Evolutionary conservation across 2,888 invertebrate species (phyloP), one percentile per base, ranked within the genome.

Genomic region (Pardosa pseudoannulata): DNA sequence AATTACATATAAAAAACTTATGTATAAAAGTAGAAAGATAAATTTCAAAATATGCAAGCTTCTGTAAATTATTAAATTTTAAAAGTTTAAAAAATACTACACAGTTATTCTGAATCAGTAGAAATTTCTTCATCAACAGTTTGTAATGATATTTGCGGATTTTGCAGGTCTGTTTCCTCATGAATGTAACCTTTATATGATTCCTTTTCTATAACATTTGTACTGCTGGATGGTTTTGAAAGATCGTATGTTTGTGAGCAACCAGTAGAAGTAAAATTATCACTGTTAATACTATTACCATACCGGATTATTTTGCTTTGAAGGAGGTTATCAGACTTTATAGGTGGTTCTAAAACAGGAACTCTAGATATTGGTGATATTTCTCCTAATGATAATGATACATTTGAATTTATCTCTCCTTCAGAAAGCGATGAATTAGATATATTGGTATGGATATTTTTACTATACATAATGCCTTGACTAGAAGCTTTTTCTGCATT

Each of bases 401-500:
- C 50, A 62, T n/a, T 73, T 23, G 64, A 31, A 27, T n/a, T 67
- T 16, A 67, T n/a, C 67, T 80, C 80, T 7, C 72, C 67, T 67
- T 80, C 80, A 11, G 80, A 80, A 5, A 80, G 9, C 13, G 72
- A 79, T 19, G 72, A 80, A 16, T 27, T 65, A 5, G 79, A 79
- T 16, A 29, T 32, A 31, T 32, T 41, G 64, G n/a, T 31, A 7
- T 23, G 56, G 3, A 56, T 6, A 6, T 56, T 56, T 56, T 23
- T n/a, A 23, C 11, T 2, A 56, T 46, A 23, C 23, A 23, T 6
- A 9, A 2, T 46, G 3, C 13, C 5, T 6, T 16, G 16, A 19
- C 6, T 23, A 5, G 19, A 23, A 7, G n/a, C 6, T 56, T 16
- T 46, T 16, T 23, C 56, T 6, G 1, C 5, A 56, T 56, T 3